A percentile compares a stretch with the other conserved stretches of the same genome.
phyloP scores from a whole-genome alignment of 2,888 invertebrate species.

The Chloroclysta siterata region DNA sequence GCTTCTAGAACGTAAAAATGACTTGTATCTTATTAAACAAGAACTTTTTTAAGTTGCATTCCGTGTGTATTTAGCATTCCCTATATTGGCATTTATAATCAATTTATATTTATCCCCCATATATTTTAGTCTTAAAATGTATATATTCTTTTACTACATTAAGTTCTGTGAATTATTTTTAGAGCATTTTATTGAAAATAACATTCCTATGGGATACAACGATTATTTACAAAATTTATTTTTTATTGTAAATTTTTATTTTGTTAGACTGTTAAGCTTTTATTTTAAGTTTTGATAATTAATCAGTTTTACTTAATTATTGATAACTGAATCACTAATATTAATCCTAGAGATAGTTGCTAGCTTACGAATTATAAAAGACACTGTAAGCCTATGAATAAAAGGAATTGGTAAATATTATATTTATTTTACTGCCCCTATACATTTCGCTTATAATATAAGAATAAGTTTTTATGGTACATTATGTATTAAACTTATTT shows the following conservation, averaged over 20 bases:
- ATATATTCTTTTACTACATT: conserved; percentile 64
- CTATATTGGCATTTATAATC: conserved; percentile 60
- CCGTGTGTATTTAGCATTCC: conserved; percentile 59
- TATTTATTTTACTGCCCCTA: conserved; percentile 50
- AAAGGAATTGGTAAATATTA: conserved; percentile 75
- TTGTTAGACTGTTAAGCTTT: conserved; percentile 70
- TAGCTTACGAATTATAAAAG: conserved; percentile 66
- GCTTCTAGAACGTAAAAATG: conserved; percentile 8
- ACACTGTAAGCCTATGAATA: conserved; percentile 74
- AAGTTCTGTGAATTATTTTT: conserved; percentile 73
- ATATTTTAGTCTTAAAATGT: conserved; percentile 53
- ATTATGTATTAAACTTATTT: neutral
- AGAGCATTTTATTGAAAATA: conserved; percentile 60
- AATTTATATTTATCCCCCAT: conserved; percentile 33
- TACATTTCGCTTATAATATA: conserved; percentile 2
- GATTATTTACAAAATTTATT: conserved; percentile 71
- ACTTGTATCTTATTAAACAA: conserved; percentile 1
- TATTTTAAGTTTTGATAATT: conserved; percentile 47
- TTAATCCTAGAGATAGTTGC: conserved; percentile 60
- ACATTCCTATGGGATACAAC: conserved; percentile 75
- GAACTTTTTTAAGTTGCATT: conserved; percentile 42
- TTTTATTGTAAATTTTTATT: conserved; percentile 79
- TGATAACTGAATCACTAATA: conserved; percentile 45
- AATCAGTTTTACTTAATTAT: conserved; percentile 52
- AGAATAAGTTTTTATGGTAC: neutral